Percentiles rank a stretch among this genome's conserved stretches.
Evolutionary conservation across 2,113 vertebrate genomes (phyloP).

Genomic region (Tenrec ecaudatus): DNA sequence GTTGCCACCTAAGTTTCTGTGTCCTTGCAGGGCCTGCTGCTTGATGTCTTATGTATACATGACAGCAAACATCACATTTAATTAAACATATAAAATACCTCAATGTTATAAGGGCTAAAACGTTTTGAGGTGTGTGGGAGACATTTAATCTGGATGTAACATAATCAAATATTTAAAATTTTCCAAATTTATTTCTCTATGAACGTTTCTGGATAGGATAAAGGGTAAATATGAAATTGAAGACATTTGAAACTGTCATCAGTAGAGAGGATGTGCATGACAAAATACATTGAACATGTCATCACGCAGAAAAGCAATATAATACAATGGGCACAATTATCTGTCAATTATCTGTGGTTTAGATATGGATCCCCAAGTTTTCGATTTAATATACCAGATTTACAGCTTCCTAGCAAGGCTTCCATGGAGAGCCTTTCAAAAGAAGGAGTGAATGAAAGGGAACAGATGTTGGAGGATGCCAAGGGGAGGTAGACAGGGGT

Average conservation of each 20-base stretch:
- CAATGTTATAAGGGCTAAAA: no score
- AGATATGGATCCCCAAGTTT: background rate
- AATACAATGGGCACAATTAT: fast-evolving
- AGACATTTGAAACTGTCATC: background rate
- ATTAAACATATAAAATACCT: background rate
- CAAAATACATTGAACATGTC: background rate
- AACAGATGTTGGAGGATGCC: no score
- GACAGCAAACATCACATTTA: conserved; percentile 23
- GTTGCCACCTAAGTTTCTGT: no score
- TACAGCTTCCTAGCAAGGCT: background rate
- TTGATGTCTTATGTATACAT: conserved; percentile 66
- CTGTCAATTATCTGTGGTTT: background rate
- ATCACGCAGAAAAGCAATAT: fast-evolving
- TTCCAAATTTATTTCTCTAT: background rate
- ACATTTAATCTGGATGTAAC: no score
- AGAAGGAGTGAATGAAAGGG: no score
- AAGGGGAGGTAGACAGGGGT: no score
- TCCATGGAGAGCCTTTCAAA: conserved; percentile 33
- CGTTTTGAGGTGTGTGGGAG: no score
- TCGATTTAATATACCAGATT: background rate
- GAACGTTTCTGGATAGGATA: background rate
- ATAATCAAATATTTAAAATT: background rate
- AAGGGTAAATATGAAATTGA: background rate
- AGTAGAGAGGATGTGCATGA: background rate
- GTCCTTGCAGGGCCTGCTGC: background rate